A percentile compares a stretch with the other conserved stretches of the same genome.
phyloP scores from a whole-genome alignment of 2,797 vertebrate species.

The Cyclura pinguis region DNA sequence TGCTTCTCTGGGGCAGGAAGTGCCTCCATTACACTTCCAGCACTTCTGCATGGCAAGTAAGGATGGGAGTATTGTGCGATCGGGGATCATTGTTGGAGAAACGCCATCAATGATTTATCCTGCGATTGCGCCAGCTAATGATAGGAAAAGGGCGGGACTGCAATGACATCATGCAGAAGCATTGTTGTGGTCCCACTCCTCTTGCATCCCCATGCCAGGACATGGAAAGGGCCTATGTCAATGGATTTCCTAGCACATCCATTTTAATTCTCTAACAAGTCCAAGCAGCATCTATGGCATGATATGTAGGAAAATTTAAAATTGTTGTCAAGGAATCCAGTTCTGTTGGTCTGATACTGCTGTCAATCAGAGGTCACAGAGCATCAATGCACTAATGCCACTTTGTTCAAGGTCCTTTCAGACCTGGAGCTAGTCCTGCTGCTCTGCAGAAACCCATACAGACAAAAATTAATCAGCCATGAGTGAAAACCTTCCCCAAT shows the following conservation, averaged over 20 bases:
- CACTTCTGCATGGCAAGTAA: too few relatives aligned
- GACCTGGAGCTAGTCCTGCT: not conserved
- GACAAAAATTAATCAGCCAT: not conserved
- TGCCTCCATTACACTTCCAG: too few relatives aligned
- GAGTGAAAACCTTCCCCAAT: not conserved
- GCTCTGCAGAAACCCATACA: not conserved
- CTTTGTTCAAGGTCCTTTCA: not conserved
- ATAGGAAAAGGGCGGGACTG: too few relatives aligned
- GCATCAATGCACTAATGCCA: not conserved
- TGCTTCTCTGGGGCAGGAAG: too few relatives aligned
- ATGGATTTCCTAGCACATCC: not conserved
- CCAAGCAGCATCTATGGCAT: not conserved
- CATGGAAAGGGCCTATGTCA: too few relatives aligned
- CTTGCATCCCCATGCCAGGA: too few relatives aligned
- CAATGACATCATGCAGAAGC: too few relatives aligned
- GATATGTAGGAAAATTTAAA: not conserved
- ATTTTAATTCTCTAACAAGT: not conserved
- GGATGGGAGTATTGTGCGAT: too few relatives aligned
- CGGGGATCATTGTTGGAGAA: too few relatives aligned
- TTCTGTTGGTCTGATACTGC: not conserved
- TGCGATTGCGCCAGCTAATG: too few relatives aligned
- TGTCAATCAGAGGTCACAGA: not conserved
- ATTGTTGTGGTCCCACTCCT: too few relatives aligned
- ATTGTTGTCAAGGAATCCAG: not conserved
- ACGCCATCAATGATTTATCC: too few relatives aligned